Evolutionary conservation across 2,888 invertebrate species (phyloP), one percentile per base, ranked within the genome.

Genomic region (Cosmia pyralina): DNA sequence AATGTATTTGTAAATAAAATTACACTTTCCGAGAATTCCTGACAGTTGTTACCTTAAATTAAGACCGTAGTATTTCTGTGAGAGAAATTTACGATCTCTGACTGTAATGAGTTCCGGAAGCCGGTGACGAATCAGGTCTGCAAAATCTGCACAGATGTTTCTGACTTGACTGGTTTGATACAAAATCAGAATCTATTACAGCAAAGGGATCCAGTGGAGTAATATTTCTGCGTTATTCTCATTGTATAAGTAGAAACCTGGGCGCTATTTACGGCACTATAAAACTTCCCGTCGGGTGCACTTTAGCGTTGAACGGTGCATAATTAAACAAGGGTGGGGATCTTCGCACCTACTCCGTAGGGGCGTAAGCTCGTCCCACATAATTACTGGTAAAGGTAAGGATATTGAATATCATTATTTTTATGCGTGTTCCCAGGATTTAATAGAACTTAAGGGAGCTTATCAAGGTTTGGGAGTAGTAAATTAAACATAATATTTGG

Each of bases 261-360:
- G 66, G 71, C 53, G 79, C 77, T 86, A 82, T 86, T 85, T 85
- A 86, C 76, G 84, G 77, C 70, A 75, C 84, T 84, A 89, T 91
- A 91, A 90, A 91, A 90, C 86, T 90, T 89, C 85, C 89, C 87
- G 87, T 87, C 79, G 88, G 87, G 85, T 92, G 92, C 91, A 92
- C 89, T 88, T 89, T 83, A 88, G 83, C 86, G 87, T 86, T 85
- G 87, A 86, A 85, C 87, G 87, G 86, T 92, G 93, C 92, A 92
- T 92, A 93, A 93, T 93, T 92, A 92, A 92, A 90, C 85, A 85
- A 82, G 86, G 83, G 82, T 81, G 85, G 81, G 80, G 85, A 70
- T 82, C 85, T 82, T 85, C 79, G 84, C 87, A 87, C 88, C 88
- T 84, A 86, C 76, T 80, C 64, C 75, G 75, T 67, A 77, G 78